Evolutionary conservation across 2,888 invertebrate species (phyloP), one percentile per base, ranked within the genome.

Genomic region (Macroteleia sp.): DNA sequence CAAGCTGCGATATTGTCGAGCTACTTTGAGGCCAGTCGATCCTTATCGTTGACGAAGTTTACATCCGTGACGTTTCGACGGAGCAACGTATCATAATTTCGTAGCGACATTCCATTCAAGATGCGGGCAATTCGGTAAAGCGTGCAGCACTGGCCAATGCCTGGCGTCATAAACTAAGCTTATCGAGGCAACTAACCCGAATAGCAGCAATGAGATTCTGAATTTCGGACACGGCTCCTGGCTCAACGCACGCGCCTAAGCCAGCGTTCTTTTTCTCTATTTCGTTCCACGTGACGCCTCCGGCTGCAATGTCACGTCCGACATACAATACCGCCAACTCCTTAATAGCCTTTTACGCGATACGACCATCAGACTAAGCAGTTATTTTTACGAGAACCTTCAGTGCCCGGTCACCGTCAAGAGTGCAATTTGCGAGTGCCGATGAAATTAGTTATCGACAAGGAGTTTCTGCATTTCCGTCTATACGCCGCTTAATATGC

Each of bases 251-350:
- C 66, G 61, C 48, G 56, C 57, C 16, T 19, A 8, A 48, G n/a
- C 39, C 54, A 17, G 12, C 61, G 57, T 78, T 81, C 69, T 66
- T 62, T 71, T 66, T 70, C 62, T 41, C 44, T 62, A 66, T 56
- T 61, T 62, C 67, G 71, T 56, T 57, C 67, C 57, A 79, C 81
- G 73, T 74, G 79, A 80, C 71, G 77, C 77, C 83, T 79, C 81
- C 73, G 54, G 54, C 46, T 44, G 79, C 77, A 67, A 83, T 80
- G 81, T 83, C 83, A 82, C 84, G 81, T 85, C 83, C 80, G 79
- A 59, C 61, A 36, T 82, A 81, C 81, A 69, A 73, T 80, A 82
- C 79, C 82, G 80, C 70, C 48, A 82, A 86, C 86, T 83, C 85
- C 85, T 88, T 88, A 88, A 89, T 66, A 46, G 54, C 36, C 59